A percentile compares a stretch with the other conserved stretches of the same genome.
phyloP scores from a whole-genome alignment of 2,888 invertebrate genomes.

The Syrista parreyssii region DNA sequence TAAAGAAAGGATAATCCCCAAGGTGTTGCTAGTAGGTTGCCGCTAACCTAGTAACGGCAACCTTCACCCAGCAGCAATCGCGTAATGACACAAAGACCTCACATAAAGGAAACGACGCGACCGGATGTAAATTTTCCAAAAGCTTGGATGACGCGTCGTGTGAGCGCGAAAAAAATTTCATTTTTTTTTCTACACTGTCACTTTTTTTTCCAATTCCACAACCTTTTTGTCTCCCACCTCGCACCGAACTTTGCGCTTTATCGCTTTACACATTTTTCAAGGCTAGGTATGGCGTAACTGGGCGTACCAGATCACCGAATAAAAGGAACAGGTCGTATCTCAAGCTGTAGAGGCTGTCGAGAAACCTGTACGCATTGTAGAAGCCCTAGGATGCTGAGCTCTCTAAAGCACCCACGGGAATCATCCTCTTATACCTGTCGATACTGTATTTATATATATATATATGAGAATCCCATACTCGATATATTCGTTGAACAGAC shows the following conservation, averaged over 20 bases:
- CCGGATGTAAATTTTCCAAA: background rate
- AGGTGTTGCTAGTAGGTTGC: background rate
- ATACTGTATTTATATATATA: background rate
- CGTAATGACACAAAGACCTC: background rate
- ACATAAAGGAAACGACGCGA: background rate
- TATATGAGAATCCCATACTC: background rate
- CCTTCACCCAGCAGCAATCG: background rate
- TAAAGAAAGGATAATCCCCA: background rate
- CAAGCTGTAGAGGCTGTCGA: background rate
- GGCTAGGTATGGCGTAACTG: background rate
- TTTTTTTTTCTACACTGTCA: background rate
- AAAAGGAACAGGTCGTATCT: background rate
- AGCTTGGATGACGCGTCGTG: background rate
- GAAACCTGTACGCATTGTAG: background rate
- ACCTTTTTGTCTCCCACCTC: conserved; percentile 2
- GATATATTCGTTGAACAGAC: background rate
- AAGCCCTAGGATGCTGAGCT: background rate
- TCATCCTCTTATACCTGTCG: background rate
- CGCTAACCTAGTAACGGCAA: background rate
- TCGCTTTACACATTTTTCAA: background rate
- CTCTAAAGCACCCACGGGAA: background rate
- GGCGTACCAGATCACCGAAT: background rate
- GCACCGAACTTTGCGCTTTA: background rate
- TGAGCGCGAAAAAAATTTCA: background rate
- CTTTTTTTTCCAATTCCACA: conserved; percentile 10